Evolutionary conservation across 1,140 invertebrate species (phyloP).

Genomic region (Euschistus heros): DNA sequence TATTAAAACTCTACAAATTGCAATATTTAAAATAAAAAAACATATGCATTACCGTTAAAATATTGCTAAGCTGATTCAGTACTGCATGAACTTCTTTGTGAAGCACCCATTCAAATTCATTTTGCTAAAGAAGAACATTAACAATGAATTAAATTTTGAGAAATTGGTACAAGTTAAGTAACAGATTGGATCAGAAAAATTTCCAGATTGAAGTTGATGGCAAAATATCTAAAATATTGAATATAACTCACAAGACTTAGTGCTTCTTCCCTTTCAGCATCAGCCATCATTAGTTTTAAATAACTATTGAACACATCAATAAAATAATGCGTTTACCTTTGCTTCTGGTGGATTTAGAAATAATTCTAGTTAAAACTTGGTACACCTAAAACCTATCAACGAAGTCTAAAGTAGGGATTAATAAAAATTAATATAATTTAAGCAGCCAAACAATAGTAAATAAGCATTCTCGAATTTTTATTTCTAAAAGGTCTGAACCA

Average conservation of each 20-base stretch:
- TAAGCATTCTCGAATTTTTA: neutral
- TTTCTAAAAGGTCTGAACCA: too few relatives aligned
- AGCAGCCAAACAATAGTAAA: too few relatives aligned
- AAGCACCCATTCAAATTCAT: conserved; percentile 87
- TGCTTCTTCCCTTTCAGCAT: conserved; percentile 73
- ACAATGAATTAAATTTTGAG: conserved; percentile 19
- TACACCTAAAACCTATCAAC: too few relatives aligned
- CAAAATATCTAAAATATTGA: conserved; percentile 31
- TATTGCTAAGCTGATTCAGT: conserved; percentile 67
- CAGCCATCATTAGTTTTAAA: conserved; percentile 45
- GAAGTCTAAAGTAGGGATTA: too few relatives aligned
- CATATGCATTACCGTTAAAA: conserved; percentile 58
- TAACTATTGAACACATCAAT: too few relatives aligned
- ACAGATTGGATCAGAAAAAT: conserved; percentile 26
- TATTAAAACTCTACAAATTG: neutral
- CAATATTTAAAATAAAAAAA: conserved; percentile 7
- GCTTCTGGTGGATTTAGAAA: too few relatives aligned
- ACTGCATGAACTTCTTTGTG: conserved; percentile 80
- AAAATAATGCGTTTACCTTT: too few relatives aligned
- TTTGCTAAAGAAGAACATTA: conserved; percentile 51
- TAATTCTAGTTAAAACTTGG: too few relatives aligned
- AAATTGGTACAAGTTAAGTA: conserved; percentile 20
- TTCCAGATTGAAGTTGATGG: conserved; percentile 7
- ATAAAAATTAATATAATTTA: too few relatives aligned
- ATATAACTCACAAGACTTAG: conserved; percentile 62